These are phyloP conservation scores for Ia io DNA, from an alignment of 2,113 vertebrate genomes.

Conservation along the genomic window DNA sequence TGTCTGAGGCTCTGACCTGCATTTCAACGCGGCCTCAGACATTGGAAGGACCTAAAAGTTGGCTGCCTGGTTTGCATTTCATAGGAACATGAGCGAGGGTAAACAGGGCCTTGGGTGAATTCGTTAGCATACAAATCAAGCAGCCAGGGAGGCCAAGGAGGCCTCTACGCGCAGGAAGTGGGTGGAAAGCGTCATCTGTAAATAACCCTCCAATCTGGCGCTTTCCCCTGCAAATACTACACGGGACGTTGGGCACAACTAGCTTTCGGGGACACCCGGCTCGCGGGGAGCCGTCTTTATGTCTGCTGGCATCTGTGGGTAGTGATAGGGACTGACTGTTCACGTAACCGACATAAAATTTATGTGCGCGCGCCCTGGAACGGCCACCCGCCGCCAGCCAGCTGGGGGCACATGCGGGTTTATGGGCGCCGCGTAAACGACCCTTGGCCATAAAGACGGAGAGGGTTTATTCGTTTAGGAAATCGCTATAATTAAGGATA, in stretches of 20 bases:
- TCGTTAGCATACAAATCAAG: constrained; percentile 88
- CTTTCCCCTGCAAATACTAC: constrained; percentile 94
- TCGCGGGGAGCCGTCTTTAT: constrained; percentile 96
- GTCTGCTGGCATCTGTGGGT: constrained; percentile 98
- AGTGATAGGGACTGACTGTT: constrained; percentile 95
- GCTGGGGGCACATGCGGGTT: constrained; percentile 88
- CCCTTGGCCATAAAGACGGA: constrained; percentile 97
- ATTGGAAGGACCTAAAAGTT: constrained; percentile 81
- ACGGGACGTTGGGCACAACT: constrained; percentile 96
- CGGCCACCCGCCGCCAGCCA: constrained; percentile 89
- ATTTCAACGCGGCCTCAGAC: constrained; percentile 80
- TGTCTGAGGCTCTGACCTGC: constrained; percentile 78
- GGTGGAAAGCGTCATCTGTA: constrained; percentile 92
- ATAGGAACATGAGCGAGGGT: constrained; percentile 83
- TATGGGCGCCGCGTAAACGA: constrained; percentile 92
- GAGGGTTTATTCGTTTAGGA: constrained; percentile 98
- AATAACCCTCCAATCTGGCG: constrained; percentile 94
- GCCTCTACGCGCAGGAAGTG: constrained; percentile 82
- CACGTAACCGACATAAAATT: constrained; percentile 96
- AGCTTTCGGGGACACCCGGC: constrained; percentile 92
- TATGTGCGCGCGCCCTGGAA: constrained; percentile 89
- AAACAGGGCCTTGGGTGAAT: constrained; percentile 86
- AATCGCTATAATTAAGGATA: constrained; percentile 99
- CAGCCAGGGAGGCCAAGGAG: constrained; percentile 82
- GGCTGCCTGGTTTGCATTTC: constrained; percentile 84